Evolutionary conservation across 2,797 vertebrate genomes (phyloP).

Genomic region (Synaphobranchus kaupii): DNA sequence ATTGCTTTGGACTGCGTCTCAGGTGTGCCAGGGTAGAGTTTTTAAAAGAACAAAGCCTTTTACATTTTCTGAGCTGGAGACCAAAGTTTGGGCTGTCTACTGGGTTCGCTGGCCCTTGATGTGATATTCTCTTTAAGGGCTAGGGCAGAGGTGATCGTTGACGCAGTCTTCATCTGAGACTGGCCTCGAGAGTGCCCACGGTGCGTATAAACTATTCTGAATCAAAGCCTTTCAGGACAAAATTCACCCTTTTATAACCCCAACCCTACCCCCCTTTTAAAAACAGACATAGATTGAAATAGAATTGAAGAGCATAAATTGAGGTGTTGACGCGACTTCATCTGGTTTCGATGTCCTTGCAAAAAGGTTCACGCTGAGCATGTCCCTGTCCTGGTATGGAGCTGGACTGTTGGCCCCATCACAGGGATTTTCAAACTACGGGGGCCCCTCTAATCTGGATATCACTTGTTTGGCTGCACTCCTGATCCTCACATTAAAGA

Average conservation of each 20-base stretch:
- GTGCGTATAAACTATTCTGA: slow-evolving; percentile 5
- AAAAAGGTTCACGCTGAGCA: not conserved
- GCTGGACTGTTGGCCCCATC: slow-evolving; percentile 11
- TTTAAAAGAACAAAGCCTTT: slow-evolving; percentile 1
- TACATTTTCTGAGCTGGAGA: not conserved
- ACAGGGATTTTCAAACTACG: not conserved
- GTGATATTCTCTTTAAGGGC: slow-evolving; percentile 13
- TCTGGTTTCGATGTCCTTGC: not conserved
- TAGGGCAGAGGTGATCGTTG: not conserved
- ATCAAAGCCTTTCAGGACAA: slow-evolving; percentile 1
- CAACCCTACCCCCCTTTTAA: not conserved
- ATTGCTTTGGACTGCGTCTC: not conserved
- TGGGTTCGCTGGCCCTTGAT: not conserved
- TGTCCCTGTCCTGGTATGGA: not conserved
- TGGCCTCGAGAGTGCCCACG: not conserved
- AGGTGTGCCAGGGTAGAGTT: not conserved
- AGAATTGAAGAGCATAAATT: not conserved
- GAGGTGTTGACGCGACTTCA: not conserved
- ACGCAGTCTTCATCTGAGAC: not conserved
- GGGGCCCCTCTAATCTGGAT: slow-evolving; percentile 61
- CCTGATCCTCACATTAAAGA: slow-evolving; percentile 59
- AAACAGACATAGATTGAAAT: not conserved
- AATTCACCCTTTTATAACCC: not conserved
- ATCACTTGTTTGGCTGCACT: slow-evolving; percentile 63
- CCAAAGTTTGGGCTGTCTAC: not conserved